Evolutionary conservation across 2,797 vertebrate species (phyloP), one percentile per base, ranked within the genome.

Genomic region (Muscicapa comitata): DNA sequence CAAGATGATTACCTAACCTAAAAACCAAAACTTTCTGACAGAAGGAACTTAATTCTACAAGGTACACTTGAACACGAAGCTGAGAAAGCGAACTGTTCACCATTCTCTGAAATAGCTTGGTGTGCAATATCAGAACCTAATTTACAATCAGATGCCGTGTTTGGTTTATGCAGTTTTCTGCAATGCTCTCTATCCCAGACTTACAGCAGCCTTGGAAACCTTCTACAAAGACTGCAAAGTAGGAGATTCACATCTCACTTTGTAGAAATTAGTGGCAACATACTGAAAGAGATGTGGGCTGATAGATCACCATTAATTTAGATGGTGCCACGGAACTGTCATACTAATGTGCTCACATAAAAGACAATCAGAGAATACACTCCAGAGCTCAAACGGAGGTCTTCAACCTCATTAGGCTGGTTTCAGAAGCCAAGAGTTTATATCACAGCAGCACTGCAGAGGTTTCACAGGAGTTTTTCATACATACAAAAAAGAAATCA

Each of bases 241-340:
- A 72, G 71, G 47, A 90, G 81, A 71, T 76, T 88, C 89, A 84
- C 66, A 88, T 66, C 75, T 95, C 86, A 87, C 78, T 82, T 92
- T 50, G 50, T 77, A 97, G 89, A 97, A 97, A 97, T 97, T 94
- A 96, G 78, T 80, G 89, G 84, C 88, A 96, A 95, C 53, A n/a
- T 10, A 80, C 77, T 93, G 68, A 92, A 95, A 97, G 53, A 92
- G 77, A 82, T 83, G 77, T 93, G 71, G 63, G 71, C 83, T 80
- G 87, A 91, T 53, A 96, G 89, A 96, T 94, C 82, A 88, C 97
- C 91, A 97, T 95, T 97, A 95, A 97, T 97, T 96, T 94, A 97
- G 92, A 83, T 20, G 45, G 80, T 93, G 83, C 76, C 76, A 93
- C 13, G 45, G 86, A 97, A 72, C 79, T 90, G 89, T 81, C 94